A percentile compares a stretch with the other conserved stretches of the same genome.
phyloP scores from a whole-genome alignment of 2,113 vertebrate species.

The Cromileptes altivelis region DNA sequence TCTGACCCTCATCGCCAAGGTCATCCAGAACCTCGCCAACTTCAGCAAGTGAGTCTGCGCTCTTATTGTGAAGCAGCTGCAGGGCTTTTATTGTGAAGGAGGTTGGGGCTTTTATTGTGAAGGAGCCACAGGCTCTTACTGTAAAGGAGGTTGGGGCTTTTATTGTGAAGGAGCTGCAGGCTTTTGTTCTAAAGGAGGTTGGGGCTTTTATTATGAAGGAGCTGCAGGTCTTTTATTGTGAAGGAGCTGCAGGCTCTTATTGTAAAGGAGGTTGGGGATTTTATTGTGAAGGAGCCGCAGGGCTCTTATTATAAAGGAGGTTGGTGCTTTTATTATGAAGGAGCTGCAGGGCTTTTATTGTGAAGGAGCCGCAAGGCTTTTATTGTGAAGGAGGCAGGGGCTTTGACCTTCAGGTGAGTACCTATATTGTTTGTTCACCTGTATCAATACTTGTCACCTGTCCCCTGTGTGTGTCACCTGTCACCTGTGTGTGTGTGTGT shows the following conservation, averaged over 20 bases:
- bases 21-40: slow-evolving; percentile 98
- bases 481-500: too few relatives aligned
- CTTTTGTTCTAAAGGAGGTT: too few relatives aligned
- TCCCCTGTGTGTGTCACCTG: too few relatives aligned
- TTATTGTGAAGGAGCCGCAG: too few relatives aligned
- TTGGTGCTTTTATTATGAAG: too few relatives aligned
- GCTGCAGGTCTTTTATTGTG: neutral
- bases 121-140: too few relatives aligned
- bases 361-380: too few relatives aligned
- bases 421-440: neutral
- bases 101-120: neutral
- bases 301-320: too few relatives aligned
- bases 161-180: too few relatives aligned
- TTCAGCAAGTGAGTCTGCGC: slow-evolving; percentile 92
- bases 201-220: neutral
- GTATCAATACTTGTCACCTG: neutral
- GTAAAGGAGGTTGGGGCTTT: too few relatives aligned
- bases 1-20: slow-evolving; percentile 97
- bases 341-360: too few relatives aligned
- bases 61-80: neutral
- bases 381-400: too few relatives aligned
- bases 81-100: neutral
- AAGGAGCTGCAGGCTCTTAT: neutral
- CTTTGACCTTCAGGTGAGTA: neutral
- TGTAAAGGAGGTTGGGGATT: neutral